phyloP scores from a whole-genome alignment of 1,140 invertebrate species.

The Samia ricini region DNA sequence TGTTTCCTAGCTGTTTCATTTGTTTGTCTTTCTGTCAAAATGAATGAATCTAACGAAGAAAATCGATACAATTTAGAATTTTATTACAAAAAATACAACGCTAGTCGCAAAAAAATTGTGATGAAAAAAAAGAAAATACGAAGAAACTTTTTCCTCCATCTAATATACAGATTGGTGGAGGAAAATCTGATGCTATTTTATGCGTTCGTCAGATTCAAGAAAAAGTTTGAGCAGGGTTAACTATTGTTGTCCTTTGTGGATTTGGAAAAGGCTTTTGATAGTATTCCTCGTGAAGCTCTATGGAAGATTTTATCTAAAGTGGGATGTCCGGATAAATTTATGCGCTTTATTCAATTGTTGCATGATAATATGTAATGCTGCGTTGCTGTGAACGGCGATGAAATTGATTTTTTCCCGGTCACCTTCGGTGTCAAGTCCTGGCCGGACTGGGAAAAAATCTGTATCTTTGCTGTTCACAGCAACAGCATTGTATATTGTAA shows the following conservation, averaged over 20 bases:
- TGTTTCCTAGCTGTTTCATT: too few relatives aligned
- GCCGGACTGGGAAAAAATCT: too few relatives aligned
- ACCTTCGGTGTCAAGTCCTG: slow-evolving; percentile 10
- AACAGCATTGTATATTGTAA: too few relatives aligned
- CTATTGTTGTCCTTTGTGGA: slow-evolving; percentile 31
- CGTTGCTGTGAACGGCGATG: slow-evolving; percentile 13
- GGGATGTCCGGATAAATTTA: slow-evolving; percentile 13
- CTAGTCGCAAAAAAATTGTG: too few relatives aligned
- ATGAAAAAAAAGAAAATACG: too few relatives aligned
- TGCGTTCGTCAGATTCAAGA: slow-evolving; percentile 33
- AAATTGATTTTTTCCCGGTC: slow-evolving; percentile 10
- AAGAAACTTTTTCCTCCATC: too few relatives aligned
- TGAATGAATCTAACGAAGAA: too few relatives aligned
- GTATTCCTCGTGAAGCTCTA: slow-evolving; percentile 23
- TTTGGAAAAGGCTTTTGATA: slow-evolving; percentile 25
- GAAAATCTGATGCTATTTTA: slow-evolving; percentile 28
- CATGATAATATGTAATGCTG: slow-evolving; percentile 18
- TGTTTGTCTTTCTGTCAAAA: too few relatives aligned
- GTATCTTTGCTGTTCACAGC: too few relatives aligned
- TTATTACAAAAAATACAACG: too few relatives aligned
- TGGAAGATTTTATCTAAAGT: slow-evolving; percentile 11
- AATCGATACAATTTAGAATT: too few relatives aligned
- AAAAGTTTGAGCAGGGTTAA: slow-evolving; percentile 25
- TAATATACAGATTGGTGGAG: too few relatives aligned
- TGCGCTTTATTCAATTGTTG: slow-evolving; percentile 15